Base-by-base conservation (phyloP, 1,140 invertebrate species). In the Colletes latitarsis region DNA sequence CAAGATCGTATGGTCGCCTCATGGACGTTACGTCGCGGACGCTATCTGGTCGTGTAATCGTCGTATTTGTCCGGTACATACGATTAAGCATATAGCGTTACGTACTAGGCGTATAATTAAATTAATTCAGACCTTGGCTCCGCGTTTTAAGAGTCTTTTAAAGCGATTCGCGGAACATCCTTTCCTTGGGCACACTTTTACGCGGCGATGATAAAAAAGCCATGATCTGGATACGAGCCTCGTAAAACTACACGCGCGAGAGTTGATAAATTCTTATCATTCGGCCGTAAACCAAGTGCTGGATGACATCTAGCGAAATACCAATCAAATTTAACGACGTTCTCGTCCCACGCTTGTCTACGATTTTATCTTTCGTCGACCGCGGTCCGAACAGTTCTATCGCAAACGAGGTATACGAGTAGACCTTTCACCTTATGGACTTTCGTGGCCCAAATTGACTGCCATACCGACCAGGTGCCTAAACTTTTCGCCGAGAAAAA, bases 21-120 rank as follows among this genome's bases (percentile, higher is more conserved):
- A 52, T 12, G 67, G 39, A 77, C 30, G 68, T 63, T 77, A 43
- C 30, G 75, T 14, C 60, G 57, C 10, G 10, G 15, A 15, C 5
- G 0, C 49, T 63, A 72, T 78, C 49, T 63, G 49, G 12, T 41
- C 68, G 58, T 15, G 58, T 62, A 78, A 78, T 78, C 57, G 41
- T 30, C 21, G 53, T 19, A 15, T 69, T 53, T 17, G 30, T 4
- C 9, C 14, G 15, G 49, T 30, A 71, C 2, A 10, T 8, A 15
- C 9, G 46, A 43, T 49, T 63, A 30, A 5, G 68, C 52, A 21
- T 41, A 60, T 43, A 10, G 21, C 49, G 17, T 12, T 21, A 15
- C 12, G 19, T 46, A 52, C 9, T 0, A n/a, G 41, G 4, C n/a
- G 46, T 14, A n/a, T 63, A 53, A 78, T 78, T 78, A 53, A 78